These are phyloP conservation scores for Plusia festucae DNA, from an alignment of 2,888 invertebrate genomes.

Conservation along the genomic window DNA sequence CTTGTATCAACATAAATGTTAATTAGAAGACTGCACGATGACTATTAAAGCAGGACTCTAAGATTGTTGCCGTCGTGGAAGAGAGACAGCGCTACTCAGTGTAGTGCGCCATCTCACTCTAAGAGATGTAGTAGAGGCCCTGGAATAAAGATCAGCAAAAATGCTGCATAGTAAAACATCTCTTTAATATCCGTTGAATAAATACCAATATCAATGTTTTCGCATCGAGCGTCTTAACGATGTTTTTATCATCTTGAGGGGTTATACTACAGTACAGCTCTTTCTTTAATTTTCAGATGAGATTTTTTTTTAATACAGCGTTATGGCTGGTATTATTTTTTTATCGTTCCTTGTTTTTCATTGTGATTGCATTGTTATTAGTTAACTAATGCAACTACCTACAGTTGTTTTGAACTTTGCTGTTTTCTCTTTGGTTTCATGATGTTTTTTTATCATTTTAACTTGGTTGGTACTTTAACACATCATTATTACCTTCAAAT, in stretches of 20 bases:
- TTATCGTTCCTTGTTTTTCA: background rate
- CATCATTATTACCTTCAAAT: no score
- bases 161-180: background rate
- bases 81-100: no score
- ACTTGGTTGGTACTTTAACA: no score
- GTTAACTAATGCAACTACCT: background rate
- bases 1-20: background rate
- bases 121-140: no score
- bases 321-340: background rate
- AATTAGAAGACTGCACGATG: no score
- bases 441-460: background rate
- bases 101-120: no score
- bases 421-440: background rate
- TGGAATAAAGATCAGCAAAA: background rate
- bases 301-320: background rate
- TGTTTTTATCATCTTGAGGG: background rate
- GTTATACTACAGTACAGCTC: background rate
- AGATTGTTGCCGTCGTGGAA: no score
- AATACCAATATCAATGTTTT: slow-evolving; percentile 1
- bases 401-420: background rate
- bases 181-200: background rate
- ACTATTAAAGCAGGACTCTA: no score
- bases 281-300: background rate
- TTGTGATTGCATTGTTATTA: background rate
- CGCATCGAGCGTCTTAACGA: background rate